Evolutionary conservation across 2,888 invertebrate species (phyloP), one percentile per base, ranked within the genome.

Genomic region (Microctonus aethiopoides): DNA sequence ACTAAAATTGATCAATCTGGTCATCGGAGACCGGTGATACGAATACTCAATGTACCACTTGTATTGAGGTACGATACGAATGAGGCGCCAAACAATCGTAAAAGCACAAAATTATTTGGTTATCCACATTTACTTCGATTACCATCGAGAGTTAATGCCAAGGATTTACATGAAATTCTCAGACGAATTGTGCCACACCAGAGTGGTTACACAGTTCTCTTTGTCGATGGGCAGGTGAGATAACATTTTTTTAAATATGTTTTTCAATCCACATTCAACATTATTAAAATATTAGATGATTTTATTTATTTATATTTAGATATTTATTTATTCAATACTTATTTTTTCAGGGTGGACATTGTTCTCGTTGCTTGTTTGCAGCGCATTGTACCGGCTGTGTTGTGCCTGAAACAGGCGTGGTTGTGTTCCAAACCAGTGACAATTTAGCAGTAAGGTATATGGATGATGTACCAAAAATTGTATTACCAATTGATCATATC

Each of bases 341-440:
- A n/a, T n/a, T n/a, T 70, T 76, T 69, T 34, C 78, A 91, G 90
- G 91, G 90, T 66, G 86, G 88, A 73, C 88, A 86, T 69, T 91
- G 91, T 78, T 90, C 90, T 11, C 87, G 91, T 1, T 91, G 91
- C 79, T 85, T 89, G 75, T 91, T 88, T 78, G 87, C 87, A 9
- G 83, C 85, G 6, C 89, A 89, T 77, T 91, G 91, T 78, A 85
- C 87, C 7, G 91, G 91, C 13, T 91, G 91, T 79, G 86, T 86
- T 59, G 84, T 91, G 22, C 80, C 86, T 1, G 82, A 83, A 39
- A 84, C 83, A n/a, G 87, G 87, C 1, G 81, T 88, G 76, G 84
- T 90, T 4, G 85, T 80, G 61, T 83, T 91, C n/a, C 88, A 87
- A 73, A 88, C 88, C 16, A 88, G 88, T 6, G 91, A 91, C 77